These are phyloP conservation scores for Tauraco erythrolophus DNA, from an alignment of 2,113 vertebrate genomes.

Conservation along the genomic window DNA sequence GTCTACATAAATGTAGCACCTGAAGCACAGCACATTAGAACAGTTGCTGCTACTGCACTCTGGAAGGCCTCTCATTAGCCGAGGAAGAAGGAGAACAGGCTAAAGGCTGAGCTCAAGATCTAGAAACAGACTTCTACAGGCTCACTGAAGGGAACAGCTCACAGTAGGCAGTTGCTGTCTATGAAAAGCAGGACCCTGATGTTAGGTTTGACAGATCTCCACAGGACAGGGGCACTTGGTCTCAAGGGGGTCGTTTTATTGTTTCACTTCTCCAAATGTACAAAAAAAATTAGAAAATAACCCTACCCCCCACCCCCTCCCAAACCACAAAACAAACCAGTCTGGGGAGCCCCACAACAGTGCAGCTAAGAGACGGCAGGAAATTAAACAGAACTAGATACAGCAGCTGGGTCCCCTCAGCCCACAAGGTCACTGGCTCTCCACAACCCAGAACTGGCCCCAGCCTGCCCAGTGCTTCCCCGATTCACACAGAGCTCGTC, in stretches of 20 bases:
- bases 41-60: neutral
- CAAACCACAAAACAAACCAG: constrained; percentile 73
- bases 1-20: accelerated
- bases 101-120: neutral
- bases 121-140: neutral
- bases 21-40: accelerated
- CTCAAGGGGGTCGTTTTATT: constrained; percentile 82
- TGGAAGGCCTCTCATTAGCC: neutral
- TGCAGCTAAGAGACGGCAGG: constrained; percentile 78
- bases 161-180: neutral
- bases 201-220: neutral
- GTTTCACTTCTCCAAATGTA: constrained; percentile 83
- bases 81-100: neutral
- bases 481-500: constrained; percentile 56
- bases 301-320: constrained; percentile 57
- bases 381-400: constrained; percentile 75
- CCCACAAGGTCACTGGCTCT: constrained; percentile 18
- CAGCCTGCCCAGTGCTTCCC: constrained; percentile 57
- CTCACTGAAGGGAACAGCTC: neutral
- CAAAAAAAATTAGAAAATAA: constrained; percentile 88
- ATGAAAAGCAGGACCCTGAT: neutral
- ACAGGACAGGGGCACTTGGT: neutral
- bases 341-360: constrained; percentile 78
- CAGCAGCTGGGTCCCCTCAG: constrained; percentile 66
- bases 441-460: constrained; percentile 43